Evolutionary conservation across 2,113 vertebrate species (phyloP).

Genomic region (Takifugu bimaculatus): DNA sequence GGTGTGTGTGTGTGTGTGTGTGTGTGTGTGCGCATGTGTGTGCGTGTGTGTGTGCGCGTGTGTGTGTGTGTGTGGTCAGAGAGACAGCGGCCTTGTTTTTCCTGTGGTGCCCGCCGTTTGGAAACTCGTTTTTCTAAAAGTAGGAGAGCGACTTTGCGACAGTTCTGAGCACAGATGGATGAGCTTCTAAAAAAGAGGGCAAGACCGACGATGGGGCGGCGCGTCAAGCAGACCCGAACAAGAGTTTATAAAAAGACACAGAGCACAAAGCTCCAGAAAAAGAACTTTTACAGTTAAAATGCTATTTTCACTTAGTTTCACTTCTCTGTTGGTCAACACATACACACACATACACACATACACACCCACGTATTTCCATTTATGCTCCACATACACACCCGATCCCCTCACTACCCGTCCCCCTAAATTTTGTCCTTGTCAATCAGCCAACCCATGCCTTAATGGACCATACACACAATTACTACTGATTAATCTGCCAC

Average conservation of each 20-base stretch:
- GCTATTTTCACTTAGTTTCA: constrained; percentile 64
- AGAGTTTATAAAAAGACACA: constrained; percentile 59
- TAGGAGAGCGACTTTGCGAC: constrained; percentile 58
- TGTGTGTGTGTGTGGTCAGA: constrained; percentile 27
- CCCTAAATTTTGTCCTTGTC: constrained; percentile 23
- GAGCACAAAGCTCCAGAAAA: constrained; percentile 4
- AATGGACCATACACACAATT: constrained; percentile 69
- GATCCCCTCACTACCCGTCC: background rate
- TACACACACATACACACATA: constrained; percentile 8
- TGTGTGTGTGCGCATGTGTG: constrained; percentile 19
- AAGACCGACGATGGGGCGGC: constrained; percentile 39
- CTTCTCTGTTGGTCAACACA: constrained; percentile 56
- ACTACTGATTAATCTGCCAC: constrained; percentile 69
- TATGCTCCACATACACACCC: no score
- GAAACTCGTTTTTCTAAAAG: constrained; percentile 62
- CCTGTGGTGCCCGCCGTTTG: constrained; percentile 57
- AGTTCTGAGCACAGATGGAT: constrained; percentile 54
- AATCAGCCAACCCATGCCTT: constrained; percentile 51
- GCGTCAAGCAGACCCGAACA: constrained; percentile 35
- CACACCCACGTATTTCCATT: background rate
- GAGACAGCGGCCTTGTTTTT: constrained; percentile 44
- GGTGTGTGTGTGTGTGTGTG: constrained; percentile 38
- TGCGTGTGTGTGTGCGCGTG: constrained; percentile 28
- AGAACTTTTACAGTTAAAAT: constrained; percentile 48
- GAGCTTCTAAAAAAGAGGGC: constrained; percentile 43